A percentile compares a stretch with the other conserved stretches of the same genome.
Conservation (phyloP, 2,888 invertebrate genomes). For the Apoda limacodes region DNA sequence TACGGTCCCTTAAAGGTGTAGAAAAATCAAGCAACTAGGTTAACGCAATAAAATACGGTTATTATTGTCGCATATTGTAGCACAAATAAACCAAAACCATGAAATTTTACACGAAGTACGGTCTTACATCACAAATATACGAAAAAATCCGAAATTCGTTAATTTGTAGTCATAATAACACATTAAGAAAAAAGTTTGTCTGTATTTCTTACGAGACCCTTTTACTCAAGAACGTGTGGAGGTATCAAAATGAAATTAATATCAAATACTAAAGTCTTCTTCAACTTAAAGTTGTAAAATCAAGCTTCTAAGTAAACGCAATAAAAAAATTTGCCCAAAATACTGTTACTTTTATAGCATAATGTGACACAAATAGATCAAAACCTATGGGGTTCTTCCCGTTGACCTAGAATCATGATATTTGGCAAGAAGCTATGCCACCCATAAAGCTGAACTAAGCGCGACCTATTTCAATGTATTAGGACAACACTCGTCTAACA, state of each 20-base stretch:
- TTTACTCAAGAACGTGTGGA: background rate
- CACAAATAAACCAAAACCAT: background rate
- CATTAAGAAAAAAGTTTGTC: too few relatives aligned
- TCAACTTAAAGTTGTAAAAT: background rate
- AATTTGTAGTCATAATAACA: too few relatives aligned
- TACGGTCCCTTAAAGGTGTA: background rate
- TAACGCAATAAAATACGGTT: background rate
- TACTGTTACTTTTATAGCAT: background rate
- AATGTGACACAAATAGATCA: background rate
- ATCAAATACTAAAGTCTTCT: background rate
- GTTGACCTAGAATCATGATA: background rate
- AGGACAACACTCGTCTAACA: too few relatives aligned
- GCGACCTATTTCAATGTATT: too few relatives aligned
- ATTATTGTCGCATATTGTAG: background rate
- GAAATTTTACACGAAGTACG: too few relatives aligned
- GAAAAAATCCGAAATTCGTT: too few relatives aligned
- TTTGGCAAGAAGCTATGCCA: background rate
- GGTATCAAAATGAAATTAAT: background rate
- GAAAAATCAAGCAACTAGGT: background rate
- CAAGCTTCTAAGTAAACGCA: background rate
- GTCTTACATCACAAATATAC: too few relatives aligned
- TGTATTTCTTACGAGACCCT: background rate
- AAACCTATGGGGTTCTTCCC: background rate
- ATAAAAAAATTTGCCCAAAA: too few relatives aligned
- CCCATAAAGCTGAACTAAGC: too few relatives aligned